A percentile compares a stretch with the other conserved stretches of the same genome.
phyloP scores from a whole-genome alignment of 2,888 invertebrate species.

The Cepaea hortensis region DNA sequence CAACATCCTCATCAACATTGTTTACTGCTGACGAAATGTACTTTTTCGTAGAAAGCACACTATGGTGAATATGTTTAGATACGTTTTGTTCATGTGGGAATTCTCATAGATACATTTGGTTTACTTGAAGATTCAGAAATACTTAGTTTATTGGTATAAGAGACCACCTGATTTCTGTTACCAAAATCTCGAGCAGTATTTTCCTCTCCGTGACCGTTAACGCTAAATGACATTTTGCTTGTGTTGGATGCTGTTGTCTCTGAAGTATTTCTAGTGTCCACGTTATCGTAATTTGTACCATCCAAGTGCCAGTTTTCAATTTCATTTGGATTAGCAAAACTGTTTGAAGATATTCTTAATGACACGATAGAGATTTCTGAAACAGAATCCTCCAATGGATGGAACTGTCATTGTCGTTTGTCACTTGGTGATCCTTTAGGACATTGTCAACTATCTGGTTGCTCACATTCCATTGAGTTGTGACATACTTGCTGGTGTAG shows the following conservation, averaged over 20 bases:
- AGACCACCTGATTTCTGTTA: not conserved
- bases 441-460: not conserved
- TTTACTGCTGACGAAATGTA: not conserved
- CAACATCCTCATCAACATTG: not conserved
- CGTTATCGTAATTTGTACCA: not conserved
- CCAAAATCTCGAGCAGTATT: too few relatives aligned
- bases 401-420: not conserved
- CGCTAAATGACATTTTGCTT: too few relatives aligned
- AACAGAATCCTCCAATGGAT: not conserved
- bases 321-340: not conserved
- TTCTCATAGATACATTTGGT: not conserved
- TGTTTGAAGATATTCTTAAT: not conserved
- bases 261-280: not conserved
- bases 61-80: not conserved
- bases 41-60: not conserved
- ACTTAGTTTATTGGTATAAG: not conserved
- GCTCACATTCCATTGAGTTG: too few relatives aligned
- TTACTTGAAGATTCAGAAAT: too few relatives aligned
- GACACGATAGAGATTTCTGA: not conserved
- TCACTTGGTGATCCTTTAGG: slow-evolving; percentile 1
- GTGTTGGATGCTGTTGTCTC: too few relatives aligned
- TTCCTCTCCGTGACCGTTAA: too few relatives aligned
- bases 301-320: not conserved
- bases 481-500: not conserved
- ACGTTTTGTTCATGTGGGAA: not conserved